Percentiles rank a stretch among this genome's conserved stretches.
These are phyloP conservation scores for Euglossa dilemma DNA, from an alignment of 1,140 invertebrate species.

Conservation along the genomic window DNA sequence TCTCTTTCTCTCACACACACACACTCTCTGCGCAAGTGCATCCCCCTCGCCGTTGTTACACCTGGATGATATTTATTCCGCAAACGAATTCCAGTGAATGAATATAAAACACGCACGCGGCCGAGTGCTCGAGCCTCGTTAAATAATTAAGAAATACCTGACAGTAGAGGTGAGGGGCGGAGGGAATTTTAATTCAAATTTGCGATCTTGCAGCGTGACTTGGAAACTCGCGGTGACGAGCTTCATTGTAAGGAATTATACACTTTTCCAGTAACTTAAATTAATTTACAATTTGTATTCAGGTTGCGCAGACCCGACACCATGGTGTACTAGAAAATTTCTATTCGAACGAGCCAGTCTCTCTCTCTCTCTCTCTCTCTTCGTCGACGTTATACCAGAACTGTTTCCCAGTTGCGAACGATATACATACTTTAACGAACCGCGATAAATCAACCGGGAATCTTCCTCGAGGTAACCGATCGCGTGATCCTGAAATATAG, in stretches of 20 bases:
- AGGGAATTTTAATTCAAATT: conserved; percentile 43
- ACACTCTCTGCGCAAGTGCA: too few species aligned
- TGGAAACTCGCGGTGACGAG: conserved; percentile 16
- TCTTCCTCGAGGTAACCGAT: background rate
- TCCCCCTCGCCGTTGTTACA: too few species aligned
- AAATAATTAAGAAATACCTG: conserved; percentile 10
- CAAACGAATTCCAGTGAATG: too few species aligned
- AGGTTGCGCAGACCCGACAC: background rate
- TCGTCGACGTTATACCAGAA: background rate
- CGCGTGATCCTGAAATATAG: background rate
- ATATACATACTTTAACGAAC: background rate
- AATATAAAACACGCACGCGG: too few species aligned
- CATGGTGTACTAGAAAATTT: background rate
- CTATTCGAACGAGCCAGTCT: background rate
- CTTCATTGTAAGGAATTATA: background rate
- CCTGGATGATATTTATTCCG: too few species aligned
- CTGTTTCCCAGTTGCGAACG: background rate
- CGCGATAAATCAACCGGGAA: background rate
- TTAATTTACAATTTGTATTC: conserved; percentile 28
- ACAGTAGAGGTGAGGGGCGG: too few species aligned
- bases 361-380: too few species aligned
- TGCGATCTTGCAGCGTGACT: background rate
- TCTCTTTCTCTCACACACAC: too few species aligned
- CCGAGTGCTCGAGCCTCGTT: background rate
- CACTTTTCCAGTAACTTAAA: conserved; percentile 6